Evolutionary conservation across 2,113 vertebrate species (phyloP).

Genomic region (Orientallactaga bullata): DNA sequence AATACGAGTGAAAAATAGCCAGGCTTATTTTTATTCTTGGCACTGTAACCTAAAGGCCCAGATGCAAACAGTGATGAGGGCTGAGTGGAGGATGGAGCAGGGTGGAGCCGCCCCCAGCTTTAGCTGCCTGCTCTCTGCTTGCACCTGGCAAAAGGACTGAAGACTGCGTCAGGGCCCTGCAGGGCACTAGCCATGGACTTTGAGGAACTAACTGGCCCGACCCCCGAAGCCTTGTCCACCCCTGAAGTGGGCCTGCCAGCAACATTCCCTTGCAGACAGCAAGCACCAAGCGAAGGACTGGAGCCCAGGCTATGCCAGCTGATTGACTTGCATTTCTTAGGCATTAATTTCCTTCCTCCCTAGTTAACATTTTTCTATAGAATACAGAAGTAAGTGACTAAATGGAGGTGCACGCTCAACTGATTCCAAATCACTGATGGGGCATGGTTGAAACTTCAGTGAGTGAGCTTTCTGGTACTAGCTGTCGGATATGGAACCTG

Average conservation of each 20-base stretch:
- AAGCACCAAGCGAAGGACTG: too few species aligned
- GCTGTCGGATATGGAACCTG: neutral
- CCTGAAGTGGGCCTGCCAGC: neutral
- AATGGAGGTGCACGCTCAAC: rapidly evolving
- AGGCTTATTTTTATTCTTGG: conserved; percentile 77
- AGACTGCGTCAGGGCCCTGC: rapidly evolving
- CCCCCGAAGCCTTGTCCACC: rapidly evolving
- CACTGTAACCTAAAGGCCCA: conserved; percentile 59
- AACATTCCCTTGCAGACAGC: neutral
- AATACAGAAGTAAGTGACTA: neutral
- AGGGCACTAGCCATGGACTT: too few species aligned
- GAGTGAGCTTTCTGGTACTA: neutral
- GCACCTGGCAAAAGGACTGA: rapidly evolving
- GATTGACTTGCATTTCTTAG: neutral
- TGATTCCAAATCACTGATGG: neutral
- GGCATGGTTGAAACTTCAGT: neutral
- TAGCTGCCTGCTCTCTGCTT: neutral
- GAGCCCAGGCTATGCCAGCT: rapidly evolving
- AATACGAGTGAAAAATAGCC: conserved; percentile 74
- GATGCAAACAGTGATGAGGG: neutral
- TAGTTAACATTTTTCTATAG: neutral
- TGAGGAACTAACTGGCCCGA: rapidly evolving
- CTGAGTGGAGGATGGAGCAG: neutral
- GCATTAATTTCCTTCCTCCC: neutral
- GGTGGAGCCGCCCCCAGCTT: neutral